A percentile compares a stretch with the other conserved stretches of the same genome.
Evolutionary conservation across 2,888 invertebrate genomes (phyloP).

Genomic region (Bellardia pandia): DNA sequence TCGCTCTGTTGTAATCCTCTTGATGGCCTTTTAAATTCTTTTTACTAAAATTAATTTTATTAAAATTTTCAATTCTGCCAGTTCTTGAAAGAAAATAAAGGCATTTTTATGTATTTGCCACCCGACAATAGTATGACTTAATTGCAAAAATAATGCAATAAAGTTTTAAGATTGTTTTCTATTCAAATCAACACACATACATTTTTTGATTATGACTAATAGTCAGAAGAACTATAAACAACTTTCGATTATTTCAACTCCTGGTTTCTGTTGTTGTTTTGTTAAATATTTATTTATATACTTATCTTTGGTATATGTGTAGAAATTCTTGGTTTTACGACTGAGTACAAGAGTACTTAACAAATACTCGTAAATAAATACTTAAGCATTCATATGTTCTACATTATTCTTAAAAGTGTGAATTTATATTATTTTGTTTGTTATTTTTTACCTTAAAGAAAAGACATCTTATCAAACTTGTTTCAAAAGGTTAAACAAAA

Average conservation of each 20-base stretch:
- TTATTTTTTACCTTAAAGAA: conserved; percentile 26
- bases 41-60: no score
- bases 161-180: not conserved
- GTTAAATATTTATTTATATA: not conserved
- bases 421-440: not conserved
- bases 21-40: no score
- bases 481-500: not conserved
- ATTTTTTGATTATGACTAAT: conserved; percentile 29
- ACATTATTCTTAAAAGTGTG: not conserved
- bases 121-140: not conserved
- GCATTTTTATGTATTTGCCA: no score
- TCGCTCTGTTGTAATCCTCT: no score
- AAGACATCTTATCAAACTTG: conserved; percentile 21
- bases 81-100: no score
- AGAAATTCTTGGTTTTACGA: not conserved
- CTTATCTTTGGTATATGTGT: not conserved
- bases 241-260: conserved; percentile 9
- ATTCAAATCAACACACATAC: not conserved
- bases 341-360: not conserved
- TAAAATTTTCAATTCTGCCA: not conserved
- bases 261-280: not conserved
- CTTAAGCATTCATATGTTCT: not conserved
- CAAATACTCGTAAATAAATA: not conserved
- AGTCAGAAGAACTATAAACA: conserved; percentile 11
- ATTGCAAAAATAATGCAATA: not conserved